These are phyloP conservation scores for Sarcophaga rosellei DNA, from an alignment of 2,888 invertebrate species.

Conservation along the genomic window DNA sequence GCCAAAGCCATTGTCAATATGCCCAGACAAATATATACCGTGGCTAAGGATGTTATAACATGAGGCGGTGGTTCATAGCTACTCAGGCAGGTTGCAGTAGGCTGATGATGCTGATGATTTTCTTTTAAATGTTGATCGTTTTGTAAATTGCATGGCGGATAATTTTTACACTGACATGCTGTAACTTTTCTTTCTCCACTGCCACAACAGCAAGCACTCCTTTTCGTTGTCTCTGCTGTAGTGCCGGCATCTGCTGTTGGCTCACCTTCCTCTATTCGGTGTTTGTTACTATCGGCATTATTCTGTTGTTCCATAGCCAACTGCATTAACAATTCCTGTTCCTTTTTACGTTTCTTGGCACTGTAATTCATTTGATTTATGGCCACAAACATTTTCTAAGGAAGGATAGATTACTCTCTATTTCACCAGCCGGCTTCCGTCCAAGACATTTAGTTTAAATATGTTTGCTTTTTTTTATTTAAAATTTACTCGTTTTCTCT, in stretches of 20 bases:
- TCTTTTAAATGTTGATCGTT: slow-evolving; percentile 60
- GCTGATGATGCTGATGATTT: slow-evolving; percentile 42
- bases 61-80: slow-evolving; percentile 15
- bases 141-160: slow-evolving; percentile 67
- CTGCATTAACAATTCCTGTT: slow-evolving; percentile 54
- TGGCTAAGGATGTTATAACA: slow-evolving; percentile 64
- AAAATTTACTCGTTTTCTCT: slow-evolving; percentile 13
- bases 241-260: slow-evolving; percentile 55
- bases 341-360: slow-evolving; percentile 71
- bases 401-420: slow-evolving; percentile 6
- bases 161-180: slow-evolving; percentile 70
- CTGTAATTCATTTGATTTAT: slow-evolving; percentile 76
- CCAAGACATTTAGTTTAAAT: slow-evolving; percentile 45
- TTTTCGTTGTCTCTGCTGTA: slow-evolving; percentile 44
- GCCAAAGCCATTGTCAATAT: slow-evolving; percentile 76
- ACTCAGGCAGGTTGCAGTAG: slow-evolving; percentile 15
- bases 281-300: neutral
- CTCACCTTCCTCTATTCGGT: slow-evolving; percentile 42
- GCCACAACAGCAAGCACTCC: slow-evolving; percentile 8
- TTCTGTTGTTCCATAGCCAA: slow-evolving; percentile 16
- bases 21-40: slow-evolving; percentile 77
- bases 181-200: slow-evolving; percentile 47
- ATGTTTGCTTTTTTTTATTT: slow-evolving; percentile 25
- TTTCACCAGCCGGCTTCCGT: slow-evolving; percentile 15
- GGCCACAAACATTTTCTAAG: slow-evolving; percentile 75